Base-by-base conservation (phyloP, 2,888 invertebrate genomes). In the Myopa testacea region DNA sequence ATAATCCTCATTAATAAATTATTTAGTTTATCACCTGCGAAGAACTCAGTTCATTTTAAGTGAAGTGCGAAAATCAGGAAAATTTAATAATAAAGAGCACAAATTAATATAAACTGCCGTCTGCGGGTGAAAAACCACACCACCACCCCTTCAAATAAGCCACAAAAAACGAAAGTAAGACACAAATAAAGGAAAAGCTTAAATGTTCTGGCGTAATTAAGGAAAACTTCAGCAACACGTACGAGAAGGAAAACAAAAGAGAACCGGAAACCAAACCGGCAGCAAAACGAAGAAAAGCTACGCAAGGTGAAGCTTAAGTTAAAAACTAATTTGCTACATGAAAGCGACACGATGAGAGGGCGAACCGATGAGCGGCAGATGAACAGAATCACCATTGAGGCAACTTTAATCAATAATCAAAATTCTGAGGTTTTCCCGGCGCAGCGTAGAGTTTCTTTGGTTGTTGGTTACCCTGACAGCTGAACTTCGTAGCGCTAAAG, bases 381-480 rank as follows among this genome's bases (percentile, higher is more conserved):
- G 55, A 55, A 63, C 62, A 26, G 26, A 63, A 63, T 26, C 62
- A 26, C 62, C 26, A 26, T 26, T n/a, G 16, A 19, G 62, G 19
- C 62, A 34, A 58, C 14, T 14, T 6, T 69, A 69, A 69, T 69
- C 69, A 69, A 69, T 69, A 69, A 69, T 52, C 10, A 14, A 70
- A 70, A 70, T 70, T 8, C 26, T 55, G 14, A 70, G 34, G 55
- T 52, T 69, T 63, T 34, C 10, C 6, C 16, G 26, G 3, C n/a
- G 34, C 62, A 8, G 14, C 8, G 8, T 50, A 65, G 34, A 37
- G 12, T 65, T 34, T 34, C 12, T 5, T 37, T 5, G 34, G 14
- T 34, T 16, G 14, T 26, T 67, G 67, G 8, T 67, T 67, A 38
- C 12, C 40, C 37, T 16, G 7, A 40, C 37, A 67, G 67, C 40